Evolutionary conservation across 2,888 invertebrate species (phyloP), one percentile per base, ranked within the genome.

Genomic region (Netelia inedita): DNA sequence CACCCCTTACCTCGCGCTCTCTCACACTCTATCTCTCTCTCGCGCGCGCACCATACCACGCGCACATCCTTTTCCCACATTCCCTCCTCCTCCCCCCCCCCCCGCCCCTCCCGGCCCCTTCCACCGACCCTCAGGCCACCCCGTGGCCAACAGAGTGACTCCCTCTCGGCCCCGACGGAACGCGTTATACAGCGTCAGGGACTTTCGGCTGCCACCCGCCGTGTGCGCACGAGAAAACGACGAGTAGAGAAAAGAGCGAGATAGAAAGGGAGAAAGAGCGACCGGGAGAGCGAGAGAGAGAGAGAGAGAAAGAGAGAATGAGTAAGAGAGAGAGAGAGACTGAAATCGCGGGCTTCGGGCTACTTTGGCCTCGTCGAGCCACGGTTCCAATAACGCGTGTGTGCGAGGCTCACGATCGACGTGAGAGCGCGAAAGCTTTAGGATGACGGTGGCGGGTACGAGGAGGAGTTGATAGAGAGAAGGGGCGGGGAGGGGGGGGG

Each of bases 1-100:
- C 28, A 2, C 28, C 80, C 75, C 86, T 86, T 80, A 81, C 71
- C 84, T 84, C 83, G 86, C 82, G 88, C 88, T 88, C 87, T 89
- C 88, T 88, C 87, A n/a, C n/a, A n/a, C n/a, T 88, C 88, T 85
- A 71, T 69, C 79, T 63, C 43, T 79, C 72, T 66, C 74, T 81
- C 72, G 72, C 85, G 81, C 86, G 28, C 28, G 28, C 28, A 28
- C 66, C 80, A 76, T 66, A 76, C 55, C 83, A 46, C 79, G 81
- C 84, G 76, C 72, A 61, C 50, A 61, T 63, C 35, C 65, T 59
- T 66, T 19, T 57, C 46, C 35, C 19, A 46, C 21, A 66, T 19
- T 85, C 81, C 83, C 87, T 81, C 66, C 57, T n/a, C 81, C 82
- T 81, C 73, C 79, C 80, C 86, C 82, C 55, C 66, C 84, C 80